phyloP scores from a whole-genome alignment of 2,888 invertebrate species.

The Cabera pusaria region DNA sequence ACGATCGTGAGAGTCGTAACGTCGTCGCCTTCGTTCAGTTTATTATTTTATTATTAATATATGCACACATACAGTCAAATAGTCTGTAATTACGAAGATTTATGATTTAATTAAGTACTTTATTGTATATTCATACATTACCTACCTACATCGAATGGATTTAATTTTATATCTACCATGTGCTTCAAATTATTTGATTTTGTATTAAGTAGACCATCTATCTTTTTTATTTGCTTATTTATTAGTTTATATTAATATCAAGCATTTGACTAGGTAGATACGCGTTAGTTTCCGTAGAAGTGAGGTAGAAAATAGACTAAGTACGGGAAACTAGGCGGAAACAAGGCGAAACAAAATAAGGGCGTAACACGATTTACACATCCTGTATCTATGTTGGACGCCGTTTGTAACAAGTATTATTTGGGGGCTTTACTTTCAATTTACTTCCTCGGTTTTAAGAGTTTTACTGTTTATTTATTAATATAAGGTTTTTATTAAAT shows the following conservation, averaged over 20 bases:
- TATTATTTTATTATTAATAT: slow-evolving; percentile 38
- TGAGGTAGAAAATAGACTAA: slow-evolving; percentile 35
- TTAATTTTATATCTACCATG: slow-evolving; percentile 3
- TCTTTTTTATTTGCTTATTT: too few relatives aligned
- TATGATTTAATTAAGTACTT: slow-evolving; percentile 32
- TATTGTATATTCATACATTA: slow-evolving; percentile 9
- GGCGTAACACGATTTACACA: slow-evolving; percentile 44
- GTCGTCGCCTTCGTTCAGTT: slow-evolving; percentile 34
- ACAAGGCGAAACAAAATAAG: slow-evolving; percentile 40
- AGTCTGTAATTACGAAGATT: slow-evolving; percentile 44
- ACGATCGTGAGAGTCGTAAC: slow-evolving; percentile 35
- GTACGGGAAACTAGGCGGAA: slow-evolving; percentile 43
- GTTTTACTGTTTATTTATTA: too few relatives aligned
- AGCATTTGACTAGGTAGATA: neutral
- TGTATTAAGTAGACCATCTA: too few relatives aligned
- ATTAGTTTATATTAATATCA: too few relatives aligned
- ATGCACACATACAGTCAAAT: slow-evolving; percentile 37
- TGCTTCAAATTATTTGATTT: too few relatives aligned
- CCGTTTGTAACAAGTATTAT: slow-evolving; percentile 1
- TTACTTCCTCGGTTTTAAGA: too few relatives aligned
- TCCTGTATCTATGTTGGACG: slow-evolving; percentile 34
- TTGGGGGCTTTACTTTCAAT: too few relatives aligned
- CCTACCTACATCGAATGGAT: slow-evolving; percentile 2
- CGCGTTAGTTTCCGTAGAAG: too few relatives aligned
- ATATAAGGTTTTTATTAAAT: too few relatives aligned